Conservation (phyloP, 2,113 vertebrate genomes). For the Hypomesus transpacificus region DNA sequence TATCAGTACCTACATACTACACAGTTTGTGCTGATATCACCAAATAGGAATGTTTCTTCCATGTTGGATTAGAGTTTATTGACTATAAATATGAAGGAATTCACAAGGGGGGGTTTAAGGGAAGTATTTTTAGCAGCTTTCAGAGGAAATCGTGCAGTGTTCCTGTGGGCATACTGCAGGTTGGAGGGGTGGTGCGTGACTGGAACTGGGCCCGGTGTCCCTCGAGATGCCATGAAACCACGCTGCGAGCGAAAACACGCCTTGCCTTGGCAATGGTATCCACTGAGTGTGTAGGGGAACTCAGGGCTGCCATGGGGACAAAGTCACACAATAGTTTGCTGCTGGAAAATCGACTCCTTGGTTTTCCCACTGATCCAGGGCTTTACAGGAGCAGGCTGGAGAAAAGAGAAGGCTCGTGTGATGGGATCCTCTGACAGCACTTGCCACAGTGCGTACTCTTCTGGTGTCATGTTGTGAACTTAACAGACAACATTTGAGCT, state of each 20-base stretch:
- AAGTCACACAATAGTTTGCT: too few relatives aligned
- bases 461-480: too few relatives aligned
- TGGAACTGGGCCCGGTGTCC: neutral
- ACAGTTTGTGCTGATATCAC: slow-evolving; percentile 28
- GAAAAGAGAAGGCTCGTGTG: too few relatives aligned
- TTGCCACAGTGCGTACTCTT: too few relatives aligned
- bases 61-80: slow-evolving; percentile 44
- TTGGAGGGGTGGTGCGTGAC: neutral
- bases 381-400: too few relatives aligned
- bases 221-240: neutral
- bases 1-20: neutral
- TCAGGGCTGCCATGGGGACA: too few relatives aligned
- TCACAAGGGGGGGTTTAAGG: slow-evolving; percentile 8
- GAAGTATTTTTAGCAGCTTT: slow-evolving; percentile 15
- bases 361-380: too few relatives aligned
- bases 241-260: neutral
- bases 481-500: too few relatives aligned
- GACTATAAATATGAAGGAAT: slow-evolving; percentile 49
- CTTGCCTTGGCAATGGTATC: slow-evolving; percentile 1
- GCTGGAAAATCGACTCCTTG: too few relatives aligned
- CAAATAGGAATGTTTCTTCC: slow-evolving; percentile 31
- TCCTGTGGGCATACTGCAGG: neutral
- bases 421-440: too few relatives aligned
- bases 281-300: neutral
- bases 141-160: slow-evolving; percentile 10